Evolutionary conservation across 2,113 vertebrate genomes (phyloP).

Genomic region (Micronisus gabar): DNA sequence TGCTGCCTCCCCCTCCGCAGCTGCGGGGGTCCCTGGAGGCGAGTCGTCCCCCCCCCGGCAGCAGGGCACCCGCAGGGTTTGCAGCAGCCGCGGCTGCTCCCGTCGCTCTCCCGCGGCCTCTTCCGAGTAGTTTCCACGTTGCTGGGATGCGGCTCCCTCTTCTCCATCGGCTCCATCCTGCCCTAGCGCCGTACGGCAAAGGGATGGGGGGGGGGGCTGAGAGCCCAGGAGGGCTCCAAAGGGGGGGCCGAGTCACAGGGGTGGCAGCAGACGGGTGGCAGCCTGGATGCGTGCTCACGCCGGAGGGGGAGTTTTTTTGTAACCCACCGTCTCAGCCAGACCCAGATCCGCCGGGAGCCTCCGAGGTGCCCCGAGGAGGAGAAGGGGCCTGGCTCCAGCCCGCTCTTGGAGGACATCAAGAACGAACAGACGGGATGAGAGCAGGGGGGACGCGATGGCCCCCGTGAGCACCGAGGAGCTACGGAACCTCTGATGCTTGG

Average conservation of each 20-base stretch:
- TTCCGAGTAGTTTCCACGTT: background rate
- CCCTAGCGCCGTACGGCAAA: background rate
- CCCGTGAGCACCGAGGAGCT: background rate
- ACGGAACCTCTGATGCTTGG: background rate
- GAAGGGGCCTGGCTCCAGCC: background rate
- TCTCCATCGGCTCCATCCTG: background rate
- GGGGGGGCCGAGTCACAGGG: rapidly evolving
- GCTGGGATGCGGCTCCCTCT: background rate
- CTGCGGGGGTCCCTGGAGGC: background rate
- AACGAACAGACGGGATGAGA: background rate
- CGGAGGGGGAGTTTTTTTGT: rapidly evolving
- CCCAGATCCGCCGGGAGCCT: rapidly evolving
- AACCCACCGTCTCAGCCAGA: background rate
- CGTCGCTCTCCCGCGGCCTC: background rate
- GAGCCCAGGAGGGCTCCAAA: background rate
- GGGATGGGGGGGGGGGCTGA: background rate
- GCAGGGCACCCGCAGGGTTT: background rate
- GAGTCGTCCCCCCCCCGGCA: rapidly evolving
- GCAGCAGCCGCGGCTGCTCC: background rate
- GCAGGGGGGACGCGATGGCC: background rate
- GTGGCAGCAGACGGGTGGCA: background rate
- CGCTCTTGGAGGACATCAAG: background rate
- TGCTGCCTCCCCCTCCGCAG: background rate
- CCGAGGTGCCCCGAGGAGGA: background rate
- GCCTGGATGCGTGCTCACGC: background rate